These are phyloP conservation scores for Heloderma charlesbogerti DNA, from an alignment of 2,113 vertebrate genomes.

Conservation along the genomic window DNA sequence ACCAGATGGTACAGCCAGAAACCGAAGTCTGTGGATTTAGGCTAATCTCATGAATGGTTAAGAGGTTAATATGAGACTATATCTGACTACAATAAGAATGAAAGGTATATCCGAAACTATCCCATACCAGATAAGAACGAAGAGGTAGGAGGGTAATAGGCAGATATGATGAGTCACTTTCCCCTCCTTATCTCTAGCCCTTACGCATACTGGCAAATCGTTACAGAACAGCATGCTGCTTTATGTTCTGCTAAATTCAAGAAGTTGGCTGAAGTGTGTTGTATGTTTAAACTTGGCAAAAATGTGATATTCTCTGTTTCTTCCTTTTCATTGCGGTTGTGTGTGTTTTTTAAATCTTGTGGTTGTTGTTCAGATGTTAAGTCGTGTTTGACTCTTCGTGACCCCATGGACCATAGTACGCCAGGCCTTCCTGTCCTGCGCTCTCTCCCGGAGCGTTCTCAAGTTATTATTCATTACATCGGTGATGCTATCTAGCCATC, in stretches of 20 bases:
- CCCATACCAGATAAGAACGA: background rate
- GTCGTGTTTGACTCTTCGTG: too few species aligned
- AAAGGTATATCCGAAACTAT: background rate
- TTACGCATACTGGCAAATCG: background rate
- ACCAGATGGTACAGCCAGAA: conserved; percentile 20
- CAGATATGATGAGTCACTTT: background rate
- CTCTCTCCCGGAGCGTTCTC: too few species aligned
- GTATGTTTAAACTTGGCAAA: background rate
- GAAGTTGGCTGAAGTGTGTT: background rate
- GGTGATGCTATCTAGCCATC: too few species aligned
- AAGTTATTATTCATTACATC: too few species aligned
- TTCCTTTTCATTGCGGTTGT: too few species aligned
- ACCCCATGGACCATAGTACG: too few species aligned
- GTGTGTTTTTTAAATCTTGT: too few species aligned
- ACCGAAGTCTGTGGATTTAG: background rate
- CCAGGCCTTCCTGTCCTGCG: too few species aligned
- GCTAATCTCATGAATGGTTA: conserved; percentile 21
- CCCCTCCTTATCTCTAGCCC: background rate
- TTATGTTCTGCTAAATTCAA: background rate
- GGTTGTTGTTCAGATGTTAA: too few species aligned
- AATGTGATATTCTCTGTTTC: background rate
- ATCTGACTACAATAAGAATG: background rate
- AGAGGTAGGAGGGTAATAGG: background rate
- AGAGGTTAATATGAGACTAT: conserved; percentile 9
- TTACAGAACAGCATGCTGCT: background rate